Base-by-base conservation (phyloP, 2,888 invertebrate species). In the Epinotia demarniana region DNA sequence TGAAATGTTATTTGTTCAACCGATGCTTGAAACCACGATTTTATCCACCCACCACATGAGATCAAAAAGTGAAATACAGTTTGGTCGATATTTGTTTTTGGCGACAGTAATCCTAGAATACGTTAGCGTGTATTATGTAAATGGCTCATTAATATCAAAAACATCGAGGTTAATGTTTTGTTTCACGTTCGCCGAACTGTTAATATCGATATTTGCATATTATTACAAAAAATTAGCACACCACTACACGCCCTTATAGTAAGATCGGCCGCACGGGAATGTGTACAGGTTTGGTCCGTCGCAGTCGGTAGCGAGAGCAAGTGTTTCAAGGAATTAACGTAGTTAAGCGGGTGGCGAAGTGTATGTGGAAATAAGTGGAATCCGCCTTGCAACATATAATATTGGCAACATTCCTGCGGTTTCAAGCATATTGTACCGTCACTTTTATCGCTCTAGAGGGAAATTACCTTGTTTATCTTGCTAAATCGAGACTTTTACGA, bases 101-200 rank as follows among this genome's bases (percentile, higher is more conserved):
- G 67, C 16, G 23, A 23, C 23, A 58, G 16, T 23, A 58, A 46
- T 46, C 23, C 12, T 60, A 60, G 60, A 60, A 69, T 69, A 46
- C 18, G 19, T 70, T 53, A 61, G 18, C 39, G 66, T 75, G 58
- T 23, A 64, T 75, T 66, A 75, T 71, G 53, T 23, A 53, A 70
- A 66, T 69, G 4, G 12, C 55, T 33, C 53, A 70, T 71, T 60
- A 75, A 71, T 66, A 49, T 70, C 64, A 49, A 66, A 74, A 55
- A 43, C 43, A 75, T 75, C 64, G 70, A 71, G 75, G 75, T 71
- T 75, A 75, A 75, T 75, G 75, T 71, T 69, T 73, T 27, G 13
- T 61, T 49, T 53, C 60, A 27, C 64, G 53, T 60, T 75, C 60
- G 57, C 69, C 27, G 58, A 71, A 71, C 64, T 33, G 64, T 64